Evolutionary conservation across 37 sponge, comb jelly and placozoan species (phyloP).

Genomic region (Cladorhizidae sp.): DNA sequence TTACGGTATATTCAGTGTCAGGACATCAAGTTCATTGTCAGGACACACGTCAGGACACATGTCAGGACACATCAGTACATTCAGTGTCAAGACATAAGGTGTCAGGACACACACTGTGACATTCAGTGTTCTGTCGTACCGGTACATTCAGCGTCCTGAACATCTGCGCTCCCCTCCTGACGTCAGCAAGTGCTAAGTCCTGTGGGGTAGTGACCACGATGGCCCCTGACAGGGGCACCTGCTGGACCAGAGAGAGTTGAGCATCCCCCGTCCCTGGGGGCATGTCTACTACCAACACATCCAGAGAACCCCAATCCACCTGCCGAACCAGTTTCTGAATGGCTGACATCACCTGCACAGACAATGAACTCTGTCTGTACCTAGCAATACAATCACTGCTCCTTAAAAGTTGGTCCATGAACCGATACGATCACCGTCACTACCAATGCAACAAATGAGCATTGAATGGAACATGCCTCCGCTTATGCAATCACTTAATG

Average conservation of each 20-base stretch:
- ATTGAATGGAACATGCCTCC: too few species aligned
- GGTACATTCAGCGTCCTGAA: constrained; percentile 84
- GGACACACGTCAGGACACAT: too few species aligned
- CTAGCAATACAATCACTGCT: too few species aligned
- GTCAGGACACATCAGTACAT: too few species aligned
- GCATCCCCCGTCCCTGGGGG: constrained; percentile 99
- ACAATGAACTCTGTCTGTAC: not conserved
- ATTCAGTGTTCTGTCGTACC: constrained; percentile 7
- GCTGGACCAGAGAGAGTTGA: constrained; percentile 91
- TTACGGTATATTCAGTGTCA: too few species aligned
- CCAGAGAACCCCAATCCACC: constrained; percentile 92
- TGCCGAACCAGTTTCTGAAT: constrained; percentile 84
- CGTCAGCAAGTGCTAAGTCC: constrained; percentile 91
- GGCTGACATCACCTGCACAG: constrained; percentile 92
- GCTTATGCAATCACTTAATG: too few species aligned
- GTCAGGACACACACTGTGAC: too few species aligned
- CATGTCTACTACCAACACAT: constrained; percentile 95
- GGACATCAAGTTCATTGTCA: too few species aligned
- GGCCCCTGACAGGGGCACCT: constrained; percentile 65
- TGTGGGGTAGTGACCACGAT: constrained; percentile 94
- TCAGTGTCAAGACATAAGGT: too few species aligned
- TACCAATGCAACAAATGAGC: too few species aligned
- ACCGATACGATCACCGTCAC: too few species aligned
- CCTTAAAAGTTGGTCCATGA: too few species aligned
- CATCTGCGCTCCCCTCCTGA: constrained; percentile 93